Conservation (phyloP, 2,888 invertebrate species). For the Aphodius granarius region DNA sequence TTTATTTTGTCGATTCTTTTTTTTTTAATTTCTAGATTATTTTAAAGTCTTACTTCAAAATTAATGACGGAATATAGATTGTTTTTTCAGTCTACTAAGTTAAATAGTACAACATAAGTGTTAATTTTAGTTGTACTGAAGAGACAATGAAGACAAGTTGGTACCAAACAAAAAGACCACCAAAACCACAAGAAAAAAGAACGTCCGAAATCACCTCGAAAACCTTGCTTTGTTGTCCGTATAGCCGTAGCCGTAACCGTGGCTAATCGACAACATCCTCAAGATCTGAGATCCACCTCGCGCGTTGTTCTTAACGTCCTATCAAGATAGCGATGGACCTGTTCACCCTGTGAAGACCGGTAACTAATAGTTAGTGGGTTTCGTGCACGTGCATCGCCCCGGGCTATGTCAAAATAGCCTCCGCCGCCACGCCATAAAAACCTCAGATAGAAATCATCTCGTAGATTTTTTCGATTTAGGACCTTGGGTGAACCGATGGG, state of each 20-base stretch:
- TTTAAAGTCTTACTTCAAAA: too few relatives aligned
- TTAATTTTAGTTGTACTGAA: too few relatives aligned
- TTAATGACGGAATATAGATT: too few relatives aligned
- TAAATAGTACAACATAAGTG: too few relatives aligned
- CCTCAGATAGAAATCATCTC: slow-evolving; percentile 1
- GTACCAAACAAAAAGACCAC: background rate
- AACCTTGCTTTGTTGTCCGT: slow-evolving; percentile 14
- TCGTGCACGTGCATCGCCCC: slow-evolving; percentile 23
- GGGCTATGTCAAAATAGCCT: slow-evolving; percentile 22
- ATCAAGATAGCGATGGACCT: background rate
- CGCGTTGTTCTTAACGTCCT: background rate
- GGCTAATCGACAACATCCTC: slow-evolving; percentile 52
- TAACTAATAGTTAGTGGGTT: background rate
- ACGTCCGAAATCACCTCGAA: slow-evolving; percentile 9
- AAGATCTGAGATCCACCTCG: background rate
- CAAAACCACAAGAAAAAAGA: background rate
- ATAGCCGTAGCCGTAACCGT: slow-evolving; percentile 40
- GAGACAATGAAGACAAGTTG: background rate
- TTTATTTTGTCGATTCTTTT: background rate
- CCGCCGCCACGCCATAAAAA: background rate
- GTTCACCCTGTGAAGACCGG: background rate
- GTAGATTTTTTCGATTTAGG: background rate
- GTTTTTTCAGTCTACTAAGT: too few relatives aligned
- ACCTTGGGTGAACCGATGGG: background rate
- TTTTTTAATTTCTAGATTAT: background rate